A percentile compares a stretch with the other conserved stretches of the same genome.
These are phyloP conservation scores for Forbesichthys agassizii DNA, from an alignment of 2,113 vertebrate species.

Conservation along the genomic window DNA sequence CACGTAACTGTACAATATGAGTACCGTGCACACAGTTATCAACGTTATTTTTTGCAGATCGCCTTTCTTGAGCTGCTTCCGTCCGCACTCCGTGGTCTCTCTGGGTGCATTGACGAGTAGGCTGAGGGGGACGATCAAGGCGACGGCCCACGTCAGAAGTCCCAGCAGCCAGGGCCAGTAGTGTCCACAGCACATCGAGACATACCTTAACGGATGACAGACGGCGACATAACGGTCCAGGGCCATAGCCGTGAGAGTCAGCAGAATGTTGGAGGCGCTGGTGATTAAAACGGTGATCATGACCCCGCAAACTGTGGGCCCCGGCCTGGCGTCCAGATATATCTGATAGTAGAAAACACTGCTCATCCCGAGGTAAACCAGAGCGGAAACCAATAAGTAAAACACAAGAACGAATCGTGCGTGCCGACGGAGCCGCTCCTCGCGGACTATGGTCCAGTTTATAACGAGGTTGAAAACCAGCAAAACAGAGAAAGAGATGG, in stretches of 20 bases:
- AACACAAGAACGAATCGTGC: constrained; percentile 78
- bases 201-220: constrained; percentile 76
- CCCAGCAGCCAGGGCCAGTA: constrained; percentile 73
- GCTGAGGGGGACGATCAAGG: constrained; percentile 65
- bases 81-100: constrained; percentile 30
- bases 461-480: constrained; percentile 77
- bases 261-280: constrained; percentile 75
- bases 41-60: constrained; percentile 64
- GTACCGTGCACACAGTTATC: constrained; percentile 57
- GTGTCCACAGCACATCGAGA: constrained; percentile 16
- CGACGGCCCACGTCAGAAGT: constrained; percentile 65
- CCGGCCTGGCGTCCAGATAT: constrained; percentile 25
- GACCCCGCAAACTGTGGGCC: constrained; percentile 35
- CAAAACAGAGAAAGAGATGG: constrained; percentile 68
- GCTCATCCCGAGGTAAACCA: constrained; percentile 69
- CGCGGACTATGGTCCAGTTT: constrained; percentile 72
- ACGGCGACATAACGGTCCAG: constrained; percentile 77
- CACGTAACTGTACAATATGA: constrained; percentile 77
- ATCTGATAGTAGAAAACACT: constrained; percentile 74
- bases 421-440: constrained; percentile 63
- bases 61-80: constrained; percentile 50
- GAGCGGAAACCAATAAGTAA: constrained; percentile 73
- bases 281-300: constrained; percentile 67
- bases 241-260: constrained; percentile 79
- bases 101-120: constrained; percentile 14